Percentiles rank a stretch among this genome's conserved stretches.
These are phyloP conservation scores for Synergus itoensis DNA, from an alignment of 2,888 invertebrate species.

Conservation along the genomic window DNA sequence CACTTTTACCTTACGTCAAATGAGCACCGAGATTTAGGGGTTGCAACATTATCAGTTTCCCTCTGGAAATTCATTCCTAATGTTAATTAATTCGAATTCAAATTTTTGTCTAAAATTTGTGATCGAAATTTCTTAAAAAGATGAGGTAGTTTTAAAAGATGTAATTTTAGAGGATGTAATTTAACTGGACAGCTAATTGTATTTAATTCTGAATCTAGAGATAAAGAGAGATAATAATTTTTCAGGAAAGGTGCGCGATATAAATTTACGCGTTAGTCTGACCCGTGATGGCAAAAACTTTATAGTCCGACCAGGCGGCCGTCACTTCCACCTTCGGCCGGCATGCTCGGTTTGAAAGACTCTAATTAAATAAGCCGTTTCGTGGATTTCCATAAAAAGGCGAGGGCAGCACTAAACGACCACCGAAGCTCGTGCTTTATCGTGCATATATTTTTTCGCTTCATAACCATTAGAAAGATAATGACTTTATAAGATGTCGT, in stretches of 20 bases:
- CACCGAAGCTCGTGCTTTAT: slow-evolving; percentile 34
- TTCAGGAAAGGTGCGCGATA: slow-evolving; percentile 51
- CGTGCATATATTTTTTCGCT: slow-evolving; percentile 29
- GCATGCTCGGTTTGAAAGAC: slow-evolving; percentile 65
- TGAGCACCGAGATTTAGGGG: slow-evolving; percentile 47
- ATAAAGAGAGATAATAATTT: slow-evolving; percentile 44
- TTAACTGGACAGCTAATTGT: not conserved
- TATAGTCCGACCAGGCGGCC: slow-evolving; percentile 59
- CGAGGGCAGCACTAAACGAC: slow-evolving; percentile 59
- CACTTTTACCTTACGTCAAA: slow-evolving; percentile 51
- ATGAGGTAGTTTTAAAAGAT: too few species aligned
- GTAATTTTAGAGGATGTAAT: not conserved
- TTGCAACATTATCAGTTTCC: not conserved
- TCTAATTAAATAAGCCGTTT: slow-evolving; percentile 67
- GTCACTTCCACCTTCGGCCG: slow-evolving; percentile 46
- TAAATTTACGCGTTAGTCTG: slow-evolving; percentile 45
- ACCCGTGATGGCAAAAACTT: slow-evolving; percentile 58
- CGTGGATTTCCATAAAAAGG: slow-evolving; percentile 63
- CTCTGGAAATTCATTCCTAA: not conserved
- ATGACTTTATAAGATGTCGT: slow-evolving; percentile 2
- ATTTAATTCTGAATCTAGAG: not conserved
- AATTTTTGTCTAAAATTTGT: too few species aligned
- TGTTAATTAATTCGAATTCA: too few species aligned
- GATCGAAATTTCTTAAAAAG: too few species aligned
- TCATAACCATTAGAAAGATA: slow-evolving; percentile 32